Conservation (phyloP, 2,797 vertebrate species). For the Serranus cabrilla region DNA sequence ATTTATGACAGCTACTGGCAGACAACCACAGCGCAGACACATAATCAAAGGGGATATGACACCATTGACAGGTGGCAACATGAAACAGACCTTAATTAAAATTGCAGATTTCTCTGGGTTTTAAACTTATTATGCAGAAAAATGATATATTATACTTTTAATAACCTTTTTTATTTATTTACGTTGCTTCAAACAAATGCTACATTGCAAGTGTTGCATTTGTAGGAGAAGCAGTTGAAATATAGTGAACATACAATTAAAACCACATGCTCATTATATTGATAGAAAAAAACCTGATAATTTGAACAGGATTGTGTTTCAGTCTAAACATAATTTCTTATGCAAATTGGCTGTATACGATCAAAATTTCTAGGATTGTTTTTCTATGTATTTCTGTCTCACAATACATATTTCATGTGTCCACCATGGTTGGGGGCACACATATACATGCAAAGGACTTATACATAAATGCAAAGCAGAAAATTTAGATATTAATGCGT, state of each 20-base stretch:
- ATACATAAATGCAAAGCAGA: conserved; percentile 21
- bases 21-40: too few relatives aligned
- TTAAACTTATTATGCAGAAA: too few relatives aligned
- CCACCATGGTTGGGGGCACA: neutral
- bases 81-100: too few relatives aligned
- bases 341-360: neutral
- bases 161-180: too few relatives aligned
- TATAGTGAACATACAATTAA: neutral
- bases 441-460: neutral
- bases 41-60: too few relatives aligned
- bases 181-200: neutral
- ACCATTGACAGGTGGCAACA: too few relatives aligned
- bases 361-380: neutral
- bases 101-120: too few relatives aligned
- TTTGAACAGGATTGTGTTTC: neutral
- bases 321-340: neutral
- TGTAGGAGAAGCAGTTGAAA: neutral
- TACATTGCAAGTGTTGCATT: too few relatives aligned
- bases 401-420: neutral
- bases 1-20: too few relatives aligned
- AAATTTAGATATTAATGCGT: conserved; percentile 8
- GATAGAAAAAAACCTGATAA: neutral
- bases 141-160: too few relatives aligned
- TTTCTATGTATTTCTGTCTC: neutral
- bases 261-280: neutral